Percentiles rank a stretch among this genome's conserved stretches.
Evolutionary conservation across 2,888 invertebrate species (phyloP).

Genomic region (Falcaria lacertinaria): DNA sequence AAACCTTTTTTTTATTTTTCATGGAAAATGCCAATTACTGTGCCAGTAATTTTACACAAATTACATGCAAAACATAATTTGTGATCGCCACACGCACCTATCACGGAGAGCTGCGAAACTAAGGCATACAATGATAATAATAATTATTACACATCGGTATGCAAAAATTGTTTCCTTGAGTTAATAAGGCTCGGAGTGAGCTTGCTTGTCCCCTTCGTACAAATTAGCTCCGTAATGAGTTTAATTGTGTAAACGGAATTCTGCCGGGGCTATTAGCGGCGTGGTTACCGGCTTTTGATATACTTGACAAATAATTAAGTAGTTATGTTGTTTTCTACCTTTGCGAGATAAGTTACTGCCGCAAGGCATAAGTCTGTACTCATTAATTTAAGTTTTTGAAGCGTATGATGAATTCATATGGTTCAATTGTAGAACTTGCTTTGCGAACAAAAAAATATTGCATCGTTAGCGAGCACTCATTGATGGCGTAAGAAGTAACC

Average conservation of each 20-base stretch:
- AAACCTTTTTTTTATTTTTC: too few species aligned
- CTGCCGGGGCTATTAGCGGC: slow-evolving; percentile 11
- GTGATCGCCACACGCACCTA: slow-evolving; percentile 26
- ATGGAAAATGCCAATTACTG: slow-evolving; percentile 8
- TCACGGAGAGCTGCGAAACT: slow-evolving; percentile 35
- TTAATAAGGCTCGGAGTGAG: slow-evolving; percentile 28
- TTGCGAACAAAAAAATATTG: too few species aligned
- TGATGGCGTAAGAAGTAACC: too few species aligned
- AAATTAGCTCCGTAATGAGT: slow-evolving; percentile 49
- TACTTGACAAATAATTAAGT: neutral
- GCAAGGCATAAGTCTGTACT: neutral
- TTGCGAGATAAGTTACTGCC: neutral
- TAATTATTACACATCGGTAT: slow-evolving; percentile 51
- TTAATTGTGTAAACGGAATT: slow-evolving; percentile 63
- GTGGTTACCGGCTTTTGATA: neutral
- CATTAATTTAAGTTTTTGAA: too few species aligned
- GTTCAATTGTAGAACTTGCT: too few species aligned
- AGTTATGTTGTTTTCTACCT: neutral
- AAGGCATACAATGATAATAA: slow-evolving; percentile 42
- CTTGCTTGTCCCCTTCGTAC: slow-evolving; percentile 26
- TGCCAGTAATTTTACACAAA: slow-evolving; percentile 36
- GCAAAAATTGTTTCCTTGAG: slow-evolving; percentile 55
- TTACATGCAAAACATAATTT: slow-evolving; percentile 39
- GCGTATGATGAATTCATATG: too few species aligned
- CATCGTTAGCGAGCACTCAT: too few species aligned